phyloP scores from a whole-genome alignment of 2,113 vertebrate species.

The Andinoacara biseriatus region DNA sequence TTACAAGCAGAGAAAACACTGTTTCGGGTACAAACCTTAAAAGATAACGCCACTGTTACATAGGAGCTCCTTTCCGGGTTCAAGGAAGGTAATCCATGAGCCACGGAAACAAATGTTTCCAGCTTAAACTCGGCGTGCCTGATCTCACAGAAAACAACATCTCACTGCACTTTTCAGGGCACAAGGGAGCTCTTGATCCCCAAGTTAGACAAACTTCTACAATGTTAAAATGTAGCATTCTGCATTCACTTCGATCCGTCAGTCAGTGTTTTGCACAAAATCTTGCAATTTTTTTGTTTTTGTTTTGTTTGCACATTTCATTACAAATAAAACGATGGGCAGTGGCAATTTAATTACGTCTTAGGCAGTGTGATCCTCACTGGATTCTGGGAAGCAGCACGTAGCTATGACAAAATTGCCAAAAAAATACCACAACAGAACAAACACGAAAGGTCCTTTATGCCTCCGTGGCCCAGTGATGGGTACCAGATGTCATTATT shows the following conservation, averaged over 20 bases:
- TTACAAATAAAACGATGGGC: slow-evolving; percentile 1
- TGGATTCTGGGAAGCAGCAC: slow-evolving; percentile 11
- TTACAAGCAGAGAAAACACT: slow-evolving; percentile 37
- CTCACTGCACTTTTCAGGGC: background rate
- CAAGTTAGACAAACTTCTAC: background rate
- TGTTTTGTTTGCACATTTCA: slow-evolving; percentile 16
- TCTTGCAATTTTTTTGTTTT: background rate
- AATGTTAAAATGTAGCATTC: background rate
- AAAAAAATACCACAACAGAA: slow-evolving; percentile 13
- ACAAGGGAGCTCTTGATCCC: background rate
- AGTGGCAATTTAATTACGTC: slow-evolving; percentile 10
- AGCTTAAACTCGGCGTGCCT: background rate
- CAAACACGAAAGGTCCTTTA: slow-evolving; percentile 3
- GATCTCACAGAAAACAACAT: slow-evolving; percentile 12
- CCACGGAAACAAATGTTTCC: slow-evolving; percentile 1
- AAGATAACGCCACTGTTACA: slow-evolving; percentile 32
- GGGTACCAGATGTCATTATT: slow-evolving; percentile 8
- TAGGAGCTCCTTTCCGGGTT: background rate
- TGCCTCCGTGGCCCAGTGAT: background rate
- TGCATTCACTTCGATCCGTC: background rate
- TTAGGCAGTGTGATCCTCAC: slow-evolving; percentile 17
- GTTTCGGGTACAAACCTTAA: slow-evolving; percentile 30
- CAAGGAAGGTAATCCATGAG: background rate
- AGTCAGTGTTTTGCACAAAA: slow-evolving; percentile 2
- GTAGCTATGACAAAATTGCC: slow-evolving; percentile 4